A percentile compares a stretch with the other conserved stretches of the same genome.
These are phyloP conservation scores for Hippocampus kuda DNA, from an alignment of 2,797 vertebrate genomes.

Conservation along the genomic window DNA sequence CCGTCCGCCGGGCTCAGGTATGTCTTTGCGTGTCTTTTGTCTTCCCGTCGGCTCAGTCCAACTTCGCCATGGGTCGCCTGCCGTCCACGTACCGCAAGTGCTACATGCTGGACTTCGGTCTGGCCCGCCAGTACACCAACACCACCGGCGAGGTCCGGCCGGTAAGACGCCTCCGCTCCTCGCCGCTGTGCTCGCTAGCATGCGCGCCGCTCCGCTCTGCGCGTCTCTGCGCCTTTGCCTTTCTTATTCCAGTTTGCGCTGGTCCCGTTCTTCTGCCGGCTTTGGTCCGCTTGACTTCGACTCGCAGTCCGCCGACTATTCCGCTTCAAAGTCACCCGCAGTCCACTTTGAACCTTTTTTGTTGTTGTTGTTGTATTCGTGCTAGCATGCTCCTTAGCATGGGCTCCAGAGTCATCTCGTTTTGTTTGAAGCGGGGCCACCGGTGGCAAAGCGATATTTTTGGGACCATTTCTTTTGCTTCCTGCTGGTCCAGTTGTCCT, in stretches of 20 bases:
- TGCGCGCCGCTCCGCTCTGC: neutral
- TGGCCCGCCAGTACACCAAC: constrained; percentile 93
- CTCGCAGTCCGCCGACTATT: too few relatives aligned
- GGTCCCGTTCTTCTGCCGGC: too few relatives aligned
- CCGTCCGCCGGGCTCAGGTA: too few relatives aligned
- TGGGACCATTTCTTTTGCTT: neutral
- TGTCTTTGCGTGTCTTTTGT: neutral
- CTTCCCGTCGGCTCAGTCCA: constrained; percentile 75
- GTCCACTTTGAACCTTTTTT: too few relatives aligned
- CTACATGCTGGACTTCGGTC: constrained; percentile 96
- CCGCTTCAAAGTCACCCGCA: too few relatives aligned
- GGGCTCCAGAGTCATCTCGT: too few relatives aligned
- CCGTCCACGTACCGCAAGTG: constrained; percentile 90
- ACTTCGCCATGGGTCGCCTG: constrained; percentile 90
- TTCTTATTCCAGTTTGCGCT: too few relatives aligned
- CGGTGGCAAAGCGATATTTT: neutral
- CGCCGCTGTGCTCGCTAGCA: neutral
- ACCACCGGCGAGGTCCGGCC: constrained; percentile 90
- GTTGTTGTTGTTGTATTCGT: neutral
- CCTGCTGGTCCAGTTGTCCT: neutral
- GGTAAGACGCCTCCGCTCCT: constrained; percentile 44
- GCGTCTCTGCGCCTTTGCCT: too few relatives aligned
- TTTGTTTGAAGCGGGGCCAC: too few relatives aligned
- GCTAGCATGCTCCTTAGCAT: neutral
- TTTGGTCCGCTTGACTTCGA: too few relatives aligned